A percentile compares a stretch with the other conserved stretches of the same genome.
Evolutionary conservation across 35 echinoderm and acorn worm species (phyloP).

Genomic region (Stichopus chloronotus): DNA sequence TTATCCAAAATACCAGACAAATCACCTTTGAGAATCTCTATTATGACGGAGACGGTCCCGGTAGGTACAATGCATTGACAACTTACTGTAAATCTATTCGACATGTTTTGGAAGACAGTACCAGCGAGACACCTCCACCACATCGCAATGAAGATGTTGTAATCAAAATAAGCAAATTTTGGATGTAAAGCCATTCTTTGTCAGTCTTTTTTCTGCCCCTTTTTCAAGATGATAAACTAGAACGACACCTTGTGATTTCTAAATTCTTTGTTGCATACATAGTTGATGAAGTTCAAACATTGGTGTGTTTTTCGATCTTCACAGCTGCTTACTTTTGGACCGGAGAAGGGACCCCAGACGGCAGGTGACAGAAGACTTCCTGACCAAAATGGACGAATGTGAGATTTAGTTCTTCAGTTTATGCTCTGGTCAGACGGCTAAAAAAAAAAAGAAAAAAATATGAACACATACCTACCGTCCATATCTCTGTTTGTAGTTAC

Average conservation of each 20-base stretch:
- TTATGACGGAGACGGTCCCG: constrained; percentile 4
- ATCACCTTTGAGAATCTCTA: neutral
- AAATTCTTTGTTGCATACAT: neutral
- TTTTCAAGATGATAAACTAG: neutral
- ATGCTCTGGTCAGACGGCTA: neutral
- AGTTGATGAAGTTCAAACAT: neutral
- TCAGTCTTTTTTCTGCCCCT: neutral
- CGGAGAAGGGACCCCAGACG: constrained; percentile 18
- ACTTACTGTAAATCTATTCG: neutral
- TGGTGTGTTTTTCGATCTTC: neutral
- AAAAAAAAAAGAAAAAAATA: neutral
- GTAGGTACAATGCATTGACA: neutral
- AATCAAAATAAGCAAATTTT: neutral
- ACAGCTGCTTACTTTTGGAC: constrained; percentile 18
- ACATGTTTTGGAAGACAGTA: neutral
- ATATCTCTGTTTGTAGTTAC: neutral
- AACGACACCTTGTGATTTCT: neutral
- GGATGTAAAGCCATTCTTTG: neutral
- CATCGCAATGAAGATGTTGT: neutral
- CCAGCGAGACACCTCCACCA: neutral
- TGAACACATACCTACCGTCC: neutral
- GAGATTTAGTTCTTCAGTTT: neutral
- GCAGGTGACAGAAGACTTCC: neutral
- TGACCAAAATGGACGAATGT: neutral
- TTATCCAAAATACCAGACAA: constrained; percentile 39